phyloP scores from a whole-genome alignment of 2,888 invertebrate genomes.

The Epicampocera succincta region DNA sequence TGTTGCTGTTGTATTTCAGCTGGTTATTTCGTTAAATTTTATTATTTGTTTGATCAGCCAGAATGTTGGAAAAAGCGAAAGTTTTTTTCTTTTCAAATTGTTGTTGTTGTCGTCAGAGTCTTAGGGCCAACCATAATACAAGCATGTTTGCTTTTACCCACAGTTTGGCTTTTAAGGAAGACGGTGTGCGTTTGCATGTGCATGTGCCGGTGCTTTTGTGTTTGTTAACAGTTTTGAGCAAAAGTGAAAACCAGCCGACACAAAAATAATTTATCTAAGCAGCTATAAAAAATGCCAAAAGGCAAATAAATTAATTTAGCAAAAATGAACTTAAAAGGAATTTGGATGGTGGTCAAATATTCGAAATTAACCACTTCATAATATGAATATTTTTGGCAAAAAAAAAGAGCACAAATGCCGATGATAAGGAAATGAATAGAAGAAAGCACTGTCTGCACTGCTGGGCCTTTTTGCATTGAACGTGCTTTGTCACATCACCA shows the following conservation, averaged over 20 bases:
- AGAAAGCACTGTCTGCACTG: no score
- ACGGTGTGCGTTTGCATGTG: neutral
- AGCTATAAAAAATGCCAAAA: constrained; percentile 22
- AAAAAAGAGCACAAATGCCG: no score
- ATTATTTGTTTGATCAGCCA: constrained; percentile 65
- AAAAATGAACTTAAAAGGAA: neutral
- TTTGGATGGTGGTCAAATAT: neutral
- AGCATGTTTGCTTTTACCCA: constrained; percentile 67
- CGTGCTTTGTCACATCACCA: no score
- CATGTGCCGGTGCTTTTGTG: neutral
- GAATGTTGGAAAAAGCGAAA: constrained; percentile 68
- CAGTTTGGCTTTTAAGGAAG: constrained; percentile 62
- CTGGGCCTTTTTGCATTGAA: no score
- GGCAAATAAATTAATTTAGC: constrained; percentile 12
- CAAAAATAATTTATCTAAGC: constrained; percentile 36
- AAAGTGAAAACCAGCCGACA: constrained; percentile 65
- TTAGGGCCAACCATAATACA: constrained; percentile 59
- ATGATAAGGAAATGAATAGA: no score
- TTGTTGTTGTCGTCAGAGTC: constrained; percentile 41
- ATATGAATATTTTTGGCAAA: no score
- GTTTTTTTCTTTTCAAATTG: constrained; percentile 55
- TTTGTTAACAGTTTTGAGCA: constrained; percentile 37
- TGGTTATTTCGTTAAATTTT: constrained; percentile 43
- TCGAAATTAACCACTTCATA: no score
- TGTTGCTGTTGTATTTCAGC: neutral